Percentiles rank a stretch among this genome's conserved stretches.
These are phyloP conservation scores for Falco rusticolus DNA, from an alignment of 2,797 vertebrate genomes.

Conservation along the genomic window DNA sequence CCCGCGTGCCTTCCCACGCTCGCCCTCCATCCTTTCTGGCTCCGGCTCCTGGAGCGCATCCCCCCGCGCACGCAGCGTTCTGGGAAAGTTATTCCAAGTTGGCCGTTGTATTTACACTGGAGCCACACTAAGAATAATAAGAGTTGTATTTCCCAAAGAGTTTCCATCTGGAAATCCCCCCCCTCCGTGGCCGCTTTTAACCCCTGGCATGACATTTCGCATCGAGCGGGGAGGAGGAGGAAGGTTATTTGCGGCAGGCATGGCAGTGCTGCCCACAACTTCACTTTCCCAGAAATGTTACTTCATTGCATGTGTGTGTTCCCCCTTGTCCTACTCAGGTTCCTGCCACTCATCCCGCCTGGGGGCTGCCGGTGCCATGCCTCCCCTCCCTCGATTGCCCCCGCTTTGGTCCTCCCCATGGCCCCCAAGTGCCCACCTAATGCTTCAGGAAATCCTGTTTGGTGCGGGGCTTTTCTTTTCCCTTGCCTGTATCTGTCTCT, in stretches of 20 bases:
- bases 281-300: background rate
- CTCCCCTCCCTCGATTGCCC: background rate
- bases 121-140: background rate
- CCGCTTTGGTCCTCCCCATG: fast-evolving
- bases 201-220: fast-evolving
- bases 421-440: background rate
- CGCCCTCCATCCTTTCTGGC: background rate
- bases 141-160: background rate
- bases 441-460: background rate
- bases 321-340: background rate
- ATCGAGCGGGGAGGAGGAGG: background rate
- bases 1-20: background rate
- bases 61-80: background rate
- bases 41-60: fast-evolving
- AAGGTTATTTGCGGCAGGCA: background rate
- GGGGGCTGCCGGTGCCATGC: fast-evolving
- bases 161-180: background rate
- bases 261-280: fast-evolving
- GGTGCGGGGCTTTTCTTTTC: fast-evolving
- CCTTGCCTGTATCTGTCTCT: background rate
- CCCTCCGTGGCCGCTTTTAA: fast-evolving
- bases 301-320: fast-evolving
- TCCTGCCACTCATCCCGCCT: background rate
- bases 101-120: background rate
- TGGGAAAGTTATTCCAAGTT: background rate